Percentiles rank a stretch among this genome's conserved stretches.
Evolutionary conservation across 2,888 invertebrate genomes (phyloP).

Genomic region (Synergus itoensis): DNA sequence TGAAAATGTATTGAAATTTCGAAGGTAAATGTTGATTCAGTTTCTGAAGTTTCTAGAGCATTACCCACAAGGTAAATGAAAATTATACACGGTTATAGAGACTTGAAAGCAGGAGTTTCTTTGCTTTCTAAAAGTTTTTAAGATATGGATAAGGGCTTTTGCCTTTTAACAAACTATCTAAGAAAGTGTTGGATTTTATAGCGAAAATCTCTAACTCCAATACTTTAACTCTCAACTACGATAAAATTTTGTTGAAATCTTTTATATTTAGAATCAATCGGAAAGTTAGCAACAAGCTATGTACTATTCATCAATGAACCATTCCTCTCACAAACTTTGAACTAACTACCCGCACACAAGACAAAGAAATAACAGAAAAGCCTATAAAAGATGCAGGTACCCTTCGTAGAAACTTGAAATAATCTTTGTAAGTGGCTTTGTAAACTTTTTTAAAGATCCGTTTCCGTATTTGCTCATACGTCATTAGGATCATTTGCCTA

Average conservation of each 20-base stretch:
- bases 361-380: neutral
- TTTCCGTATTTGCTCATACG: neutral
- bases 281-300: neutral
- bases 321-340: neutral
- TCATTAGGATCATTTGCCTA: neutral
- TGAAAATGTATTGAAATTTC: neutral
- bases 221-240: no score
- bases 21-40: neutral
- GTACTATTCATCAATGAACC: neutral
- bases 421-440: neutral
- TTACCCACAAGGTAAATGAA: constrained; percentile 10
- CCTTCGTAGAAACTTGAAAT: neutral
- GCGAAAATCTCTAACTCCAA: no score
- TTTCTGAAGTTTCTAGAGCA: neutral
- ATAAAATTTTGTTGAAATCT: neutral
- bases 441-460: neutral
- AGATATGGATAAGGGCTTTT: neutral
- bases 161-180: no score
- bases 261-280: neutral
- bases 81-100: neutral
- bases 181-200: no score
- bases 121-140: neutral
- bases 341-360: neutral
- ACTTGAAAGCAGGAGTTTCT: neutral
- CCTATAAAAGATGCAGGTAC: neutral